These are phyloP conservation scores for Norana najaformis DNA, from an alignment of 2,888 invertebrate species.

Conservation along the genomic window DNA sequence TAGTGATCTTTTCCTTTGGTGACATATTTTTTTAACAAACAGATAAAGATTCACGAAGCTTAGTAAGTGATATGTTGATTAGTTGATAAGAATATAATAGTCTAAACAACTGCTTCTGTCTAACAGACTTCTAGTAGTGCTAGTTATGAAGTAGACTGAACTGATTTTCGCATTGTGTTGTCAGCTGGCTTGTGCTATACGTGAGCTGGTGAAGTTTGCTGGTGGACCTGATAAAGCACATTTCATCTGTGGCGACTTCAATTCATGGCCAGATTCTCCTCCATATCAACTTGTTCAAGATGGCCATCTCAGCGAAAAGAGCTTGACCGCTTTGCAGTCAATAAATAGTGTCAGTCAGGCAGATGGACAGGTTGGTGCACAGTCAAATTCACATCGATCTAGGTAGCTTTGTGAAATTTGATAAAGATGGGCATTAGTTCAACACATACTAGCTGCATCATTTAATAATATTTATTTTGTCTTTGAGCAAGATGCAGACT, in stretches of 20 bases:
- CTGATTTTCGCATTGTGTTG: background rate
- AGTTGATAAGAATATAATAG: too few species aligned
- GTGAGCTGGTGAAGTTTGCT: constrained; percentile 53
- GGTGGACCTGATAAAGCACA: constrained; percentile 52
- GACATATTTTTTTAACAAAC: too few species aligned
- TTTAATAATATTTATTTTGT: too few species aligned
- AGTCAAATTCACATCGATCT: background rate
- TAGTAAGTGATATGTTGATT: too few species aligned
- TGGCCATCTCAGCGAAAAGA: constrained; percentile 55
- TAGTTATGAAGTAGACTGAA: background rate
- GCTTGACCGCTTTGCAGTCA: constrained; percentile 51
- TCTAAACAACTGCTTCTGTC: background rate
- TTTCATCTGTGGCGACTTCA: constrained; percentile 61
- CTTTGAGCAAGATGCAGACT: too few species aligned
- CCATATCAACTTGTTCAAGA: constrained; percentile 57
- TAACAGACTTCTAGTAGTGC: background rate
- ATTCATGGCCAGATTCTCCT: constrained; percentile 52
- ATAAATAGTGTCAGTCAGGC: constrained; percentile 47
- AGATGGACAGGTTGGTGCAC: constrained; percentile 49
- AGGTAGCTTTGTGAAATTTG: background rate
- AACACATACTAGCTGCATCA: too few species aligned
- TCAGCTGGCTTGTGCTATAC: constrained; percentile 58
- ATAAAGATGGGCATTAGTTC: too few species aligned
- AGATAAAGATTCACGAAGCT: too few species aligned
- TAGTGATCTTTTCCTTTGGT: too few species aligned